Evolutionary conservation across 2,888 invertebrate species (phyloP), one percentile per base, ranked within the genome.

Genomic region (Archips crataeganus): DNA sequence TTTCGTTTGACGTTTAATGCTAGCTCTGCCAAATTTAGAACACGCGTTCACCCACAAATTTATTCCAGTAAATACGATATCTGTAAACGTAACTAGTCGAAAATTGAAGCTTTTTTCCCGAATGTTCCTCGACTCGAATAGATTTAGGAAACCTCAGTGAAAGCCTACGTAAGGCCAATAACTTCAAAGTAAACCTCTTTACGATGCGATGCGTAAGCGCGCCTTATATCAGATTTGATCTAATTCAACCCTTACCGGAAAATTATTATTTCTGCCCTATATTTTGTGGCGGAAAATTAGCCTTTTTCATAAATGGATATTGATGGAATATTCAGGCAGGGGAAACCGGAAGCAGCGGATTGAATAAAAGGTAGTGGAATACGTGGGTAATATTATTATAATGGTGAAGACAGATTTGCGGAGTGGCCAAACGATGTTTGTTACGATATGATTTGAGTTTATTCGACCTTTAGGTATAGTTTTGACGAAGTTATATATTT

Each of bases 261-360:
- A 64, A 49, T 47, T 49, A 64, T 62, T 62, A 62, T 62, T 62
- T 62, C 62, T 39, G 15, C 15, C 62, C 62, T 15, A 42, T 62
- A 42, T 62, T 62, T 62, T 42, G 42, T 49, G 36, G 15, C 66
- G 36, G 66, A 66, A 66, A 54, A 66, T 54, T 54, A 64, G 34
- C 47, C 49, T 54, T 54, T 64, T 64, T 34, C 64, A 36, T 54
- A 66, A 66, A 66, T 66, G 54, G 54, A 66, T 66, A 66, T 57
- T 39, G 57, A 66, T 65, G 65, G 15, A 54, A 42, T 47, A 49
- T 54, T 39, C 64, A 65, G 36, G 42, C 23, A 51, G 32, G 54
- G 54, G 11, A 64, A 47, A 45, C 66, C 66, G 57, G 66, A 57
- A 66, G 49, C 23, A 64, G 54, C 8, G 51, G 42, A 57, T 57